Evolutionary conservation across 2,888 invertebrate genomes (phyloP), one percentile per base, ranked within the genome.

Genomic region (Thysanoteuthis rhombus): DNA sequence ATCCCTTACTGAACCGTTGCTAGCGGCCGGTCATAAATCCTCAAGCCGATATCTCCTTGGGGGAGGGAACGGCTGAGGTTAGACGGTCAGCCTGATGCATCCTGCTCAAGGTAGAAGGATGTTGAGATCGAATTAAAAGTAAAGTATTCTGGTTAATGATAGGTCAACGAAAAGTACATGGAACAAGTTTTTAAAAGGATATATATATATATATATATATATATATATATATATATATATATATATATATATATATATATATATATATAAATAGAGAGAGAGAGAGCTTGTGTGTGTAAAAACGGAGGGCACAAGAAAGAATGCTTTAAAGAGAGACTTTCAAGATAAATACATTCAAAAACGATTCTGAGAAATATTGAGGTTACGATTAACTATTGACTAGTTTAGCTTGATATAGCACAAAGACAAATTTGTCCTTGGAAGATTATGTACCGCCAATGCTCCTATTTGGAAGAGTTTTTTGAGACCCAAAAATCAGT

Each of bases 1-100:
- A 75, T 75, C 75, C 75, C 75, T 75, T 75, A 75, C 75, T 75
- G 75, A 75, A 75, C n/a, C 75, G 75, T 75, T 75, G 75, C 75
- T 75, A 75, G 75, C 75, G 75, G 75, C 75, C 75, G n/a, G 16
- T 75, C 75, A 75, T 75, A 75, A 75, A 75, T 75, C n/a, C 75
- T 75, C n/a, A n/a, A 75, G 75, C n/a, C 75, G 75, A 75, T 75
- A 75, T 75, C 75, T 36, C 75, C 22, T 36, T n/a, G 75, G n/a
- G n/a, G n/a, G 2, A n/a, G 75, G n/a, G n/a, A 6, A 16, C 12
- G n/a, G 16, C 16, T 3, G n/a, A 36, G 75, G 36, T 75, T 36
- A 75, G 75, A 75, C 75, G 75, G 75, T 75, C 75, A 75, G 75
- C 12, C n/a, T 75, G 75, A 36, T 75, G n/a, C 75, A 19, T 36